Evolutionary conservation across 2,113 vertebrate genomes (phyloP), one percentile per base, ranked within the genome.

Genomic region (Microtus ochrogaster): DNA sequence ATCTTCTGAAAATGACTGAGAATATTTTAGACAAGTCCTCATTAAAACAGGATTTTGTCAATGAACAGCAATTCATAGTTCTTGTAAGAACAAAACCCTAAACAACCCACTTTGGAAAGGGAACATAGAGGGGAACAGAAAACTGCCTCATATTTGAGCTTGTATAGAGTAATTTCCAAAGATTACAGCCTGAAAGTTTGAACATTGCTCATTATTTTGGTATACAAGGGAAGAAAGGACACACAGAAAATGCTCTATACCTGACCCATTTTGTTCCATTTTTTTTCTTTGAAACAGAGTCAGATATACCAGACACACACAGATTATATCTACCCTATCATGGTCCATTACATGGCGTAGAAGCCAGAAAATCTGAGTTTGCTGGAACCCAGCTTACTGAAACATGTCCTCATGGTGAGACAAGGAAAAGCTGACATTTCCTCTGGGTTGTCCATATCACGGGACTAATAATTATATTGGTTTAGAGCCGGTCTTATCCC

Each of bases 231-330:
- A 68, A 68, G 28, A 47, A 92, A 68, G 22, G 49, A 73, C 63
- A 89, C 70, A 61, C 58, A 77, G 85, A 96, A 77, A 91, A 65
- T 74, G 24, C 2, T 49, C 33, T 49, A 73, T 5, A 92, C 3
- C 2, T 36, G 55, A 24, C 19, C 39, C 28, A 55, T 30, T 19
- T 92, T 92, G 90, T 49, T 44, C 90, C 82, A 93, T 88, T 84
- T 82, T 95, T 66, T 66, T 65, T 81, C 49, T 86, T 90, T 74
- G 77, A 97, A 97, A 79, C 58, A 39, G 26, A 89, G 81, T 85
- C 66, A 91, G 79, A 76, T 21, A 87, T 58, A 89, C 26, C 26
- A 92, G 63, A 73, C n/a, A 89, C 30, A 63, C 12, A 30, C 5
- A 93, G 58, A 90, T 49, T 81, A n/a, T 44, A 73, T 66, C 24